Evolutionary conservation across 2,888 invertebrate genomes (phyloP).

Genomic region (Coecobrya sp.): DNA sequence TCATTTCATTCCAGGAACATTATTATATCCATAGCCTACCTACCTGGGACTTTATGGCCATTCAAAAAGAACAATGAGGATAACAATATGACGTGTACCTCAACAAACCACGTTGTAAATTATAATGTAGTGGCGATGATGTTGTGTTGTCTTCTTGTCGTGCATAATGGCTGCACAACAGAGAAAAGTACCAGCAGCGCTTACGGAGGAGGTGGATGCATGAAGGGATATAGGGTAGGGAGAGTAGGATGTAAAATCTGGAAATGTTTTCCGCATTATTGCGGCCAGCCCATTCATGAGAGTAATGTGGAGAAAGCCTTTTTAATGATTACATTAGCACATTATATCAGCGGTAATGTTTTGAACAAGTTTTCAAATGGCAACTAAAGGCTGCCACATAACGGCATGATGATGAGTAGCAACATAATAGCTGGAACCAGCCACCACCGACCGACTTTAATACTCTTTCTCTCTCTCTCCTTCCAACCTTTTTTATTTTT

Average conservation of each 20-base stretch:
- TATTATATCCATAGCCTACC: background rate
- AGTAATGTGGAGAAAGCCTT: constrained; percentile 61
- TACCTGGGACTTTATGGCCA: constrained; percentile 26
- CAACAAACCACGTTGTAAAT: constrained; percentile 22
- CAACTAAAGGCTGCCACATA: constrained; percentile 45
- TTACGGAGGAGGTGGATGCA: background rate
- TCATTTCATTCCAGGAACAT: background rate
- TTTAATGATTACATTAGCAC: constrained; percentile 71
- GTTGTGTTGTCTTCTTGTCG: constrained; percentile 12
- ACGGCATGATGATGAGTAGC: constrained; percentile 55
- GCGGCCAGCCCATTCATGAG: constrained; percentile 44
- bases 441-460: constrained; percentile 23
- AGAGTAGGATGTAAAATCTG: constrained; percentile 60
- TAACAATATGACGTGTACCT: background rate
- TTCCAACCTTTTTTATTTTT: constrained; percentile 10
- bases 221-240: constrained; percentile 3
- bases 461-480: background rate
- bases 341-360: constrained; percentile 60
- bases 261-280: constrained; percentile 57
- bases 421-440: constrained; percentile 18
- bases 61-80: background rate
- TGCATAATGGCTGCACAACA: constrained; percentile 22
- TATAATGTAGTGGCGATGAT: constrained; percentile 1
- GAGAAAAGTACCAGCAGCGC: background rate
- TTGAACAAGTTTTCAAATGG: constrained; percentile 26